Base-by-base conservation (phyloP, 2,797 vertebrate species). In the Alouatta caraya region DNA sequence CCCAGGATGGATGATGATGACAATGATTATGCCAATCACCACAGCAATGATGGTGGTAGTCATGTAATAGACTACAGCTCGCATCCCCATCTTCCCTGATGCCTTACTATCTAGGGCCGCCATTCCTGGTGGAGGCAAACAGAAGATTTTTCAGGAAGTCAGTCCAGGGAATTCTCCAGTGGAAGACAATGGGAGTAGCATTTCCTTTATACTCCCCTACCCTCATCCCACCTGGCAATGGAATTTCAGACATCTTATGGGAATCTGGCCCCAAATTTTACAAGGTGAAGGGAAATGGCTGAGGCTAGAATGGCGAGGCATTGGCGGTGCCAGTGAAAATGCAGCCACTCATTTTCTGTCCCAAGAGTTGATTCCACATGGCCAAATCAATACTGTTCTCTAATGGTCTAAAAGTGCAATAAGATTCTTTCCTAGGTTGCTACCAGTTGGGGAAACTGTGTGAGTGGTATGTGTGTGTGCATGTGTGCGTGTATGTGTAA, bases 21-120 rank as follows among this genome's bases (percentile, higher is more conserved):
- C 99, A 97, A 99, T 99, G 97, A 99, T 98, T 98, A 99, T 99
- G 70, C 99, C 99, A 44, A 99, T 99, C 97, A 99, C 99, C 93
- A 99, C 99, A 5, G 99, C 99, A 88, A 99, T 99, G 97, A 99
- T 98, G 7, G 99, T 99, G 0, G 99, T 99, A 75, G 99, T 99
- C 99, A 99, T 99, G 99, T 99, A 99, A 98, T 99, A 99, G 95
- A 99, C 98, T 81, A 99, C 99, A 0, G 99, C 99, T 98, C 99
- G 99, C 98, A 99, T 98, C 73, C 99, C 99, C 99, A 99, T 99
- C 98, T 99, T 99, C 48, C 99, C 99, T 59, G 99, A 99, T 0
- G 99, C 99, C 98, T 99, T 99, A 97, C 99, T 99, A 98, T 99
- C 99, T 98, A 99, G 98, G 70, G 99, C 99, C 93, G 99, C 99